Evolutionary conservation across 2,113 vertebrate species (phyloP).

Genomic region (Nymphicus hollandicus): DNA sequence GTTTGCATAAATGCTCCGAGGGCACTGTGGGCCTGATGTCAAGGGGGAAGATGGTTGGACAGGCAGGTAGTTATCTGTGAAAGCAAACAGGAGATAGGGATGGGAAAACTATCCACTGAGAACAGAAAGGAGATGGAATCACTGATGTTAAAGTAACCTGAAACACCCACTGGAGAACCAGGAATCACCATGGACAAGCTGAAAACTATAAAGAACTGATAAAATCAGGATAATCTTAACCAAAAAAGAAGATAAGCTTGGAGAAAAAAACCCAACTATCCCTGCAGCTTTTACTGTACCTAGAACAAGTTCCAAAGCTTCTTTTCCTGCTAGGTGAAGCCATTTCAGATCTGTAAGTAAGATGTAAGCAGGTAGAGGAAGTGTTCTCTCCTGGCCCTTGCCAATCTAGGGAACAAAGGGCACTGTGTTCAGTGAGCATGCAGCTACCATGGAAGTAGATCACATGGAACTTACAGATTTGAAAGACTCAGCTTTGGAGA

Average conservation of each 20-base stretch:
- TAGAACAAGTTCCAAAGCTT: background rate
- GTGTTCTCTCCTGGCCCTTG: background rate
- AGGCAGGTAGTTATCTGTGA: background rate
- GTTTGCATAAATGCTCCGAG: background rate
- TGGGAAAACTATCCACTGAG: background rate
- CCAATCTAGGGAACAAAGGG: background rate
- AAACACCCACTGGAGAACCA: background rate
- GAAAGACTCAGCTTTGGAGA: background rate
- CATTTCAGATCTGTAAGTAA: background rate
- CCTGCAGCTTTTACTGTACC: background rate
- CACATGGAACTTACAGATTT: background rate
- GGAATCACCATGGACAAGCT: background rate
- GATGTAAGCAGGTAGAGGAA: background rate
- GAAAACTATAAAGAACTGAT: background rate
- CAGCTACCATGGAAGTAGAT: background rate
- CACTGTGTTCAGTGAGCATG: background rate
- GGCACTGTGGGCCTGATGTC: background rate
- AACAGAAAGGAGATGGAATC: background rate
- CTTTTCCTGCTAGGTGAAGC: background rate
- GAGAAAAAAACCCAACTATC: background rate
- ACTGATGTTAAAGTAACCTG: background rate
- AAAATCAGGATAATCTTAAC: background rate
- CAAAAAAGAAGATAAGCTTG: background rate
- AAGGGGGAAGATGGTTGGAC: background rate
- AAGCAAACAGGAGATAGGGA: background rate